phyloP scores from a whole-genome alignment of 2,113 vertebrate species.

The Mustela nigripes region DNA sequence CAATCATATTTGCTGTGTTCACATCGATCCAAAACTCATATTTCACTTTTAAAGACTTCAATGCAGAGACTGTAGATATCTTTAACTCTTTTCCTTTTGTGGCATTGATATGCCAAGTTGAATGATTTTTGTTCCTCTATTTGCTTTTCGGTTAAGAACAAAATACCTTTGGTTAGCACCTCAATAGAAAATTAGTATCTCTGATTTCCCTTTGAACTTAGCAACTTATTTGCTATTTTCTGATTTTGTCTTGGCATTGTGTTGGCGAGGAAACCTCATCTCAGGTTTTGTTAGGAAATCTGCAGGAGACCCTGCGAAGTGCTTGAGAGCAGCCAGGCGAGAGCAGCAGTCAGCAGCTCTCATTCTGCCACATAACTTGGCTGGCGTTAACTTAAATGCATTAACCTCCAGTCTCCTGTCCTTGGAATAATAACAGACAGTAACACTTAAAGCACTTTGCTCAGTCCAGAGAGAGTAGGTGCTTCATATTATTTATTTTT shows the following conservation, averaged over 20 bases:
- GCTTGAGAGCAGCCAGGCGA: no score
- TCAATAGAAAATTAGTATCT: conserved; percentile 2
- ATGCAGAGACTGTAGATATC: not conserved
- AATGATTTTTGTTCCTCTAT: not conserved
- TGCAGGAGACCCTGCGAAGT: not conserved
- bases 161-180: not conserved
- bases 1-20: not conserved
- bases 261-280: not conserved
- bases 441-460: not conserved
- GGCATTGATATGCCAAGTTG: not conserved
- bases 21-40: not conserved
- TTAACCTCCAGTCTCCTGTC: not conserved
- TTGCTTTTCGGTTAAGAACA: not conserved
- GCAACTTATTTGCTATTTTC: not conserved
- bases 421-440: not conserved
- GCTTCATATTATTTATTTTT: not conserved
- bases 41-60: conserved; percentile 40
- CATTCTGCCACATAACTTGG: not conserved
- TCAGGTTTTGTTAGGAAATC: not conserved
- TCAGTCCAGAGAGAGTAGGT: not conserved
- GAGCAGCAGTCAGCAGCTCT: not conserved
- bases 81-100: not conserved
- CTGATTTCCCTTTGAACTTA: conserved; percentile 10
- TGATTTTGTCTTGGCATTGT: not conserved
- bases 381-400: not conserved